Base-by-base conservation (phyloP, 2,888 invertebrate species). In the Thera britannica region DNA sequence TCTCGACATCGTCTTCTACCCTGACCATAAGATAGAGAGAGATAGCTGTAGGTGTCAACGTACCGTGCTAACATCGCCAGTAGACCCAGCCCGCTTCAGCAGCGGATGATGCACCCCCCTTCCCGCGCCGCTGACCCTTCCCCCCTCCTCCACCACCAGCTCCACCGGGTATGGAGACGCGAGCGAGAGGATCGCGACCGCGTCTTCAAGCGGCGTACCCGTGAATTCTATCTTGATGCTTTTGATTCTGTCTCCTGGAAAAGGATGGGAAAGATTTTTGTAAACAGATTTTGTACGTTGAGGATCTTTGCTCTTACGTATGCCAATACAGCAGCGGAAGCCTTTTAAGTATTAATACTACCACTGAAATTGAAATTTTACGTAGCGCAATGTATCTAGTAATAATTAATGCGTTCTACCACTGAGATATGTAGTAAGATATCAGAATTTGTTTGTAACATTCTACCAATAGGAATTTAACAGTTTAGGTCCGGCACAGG, bases 141-240 rank as follows among this genome's bases (percentile, higher is more conserved):
- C 91, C 0, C 89, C 93, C 63, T 92, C 93, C 0, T 96, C 95
- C 44, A 98, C 95, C 82, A 97, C 97, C 70, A 98, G 90, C 73
- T 96, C 96, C 12, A 98, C 97, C 68, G 97, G 97, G 83, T 98
- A 98, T 0, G 98, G 98, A 51, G 98, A 98, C 5, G 98, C 98
- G 74, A 98, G 97, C 72, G 98, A 97, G 54, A 98, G 91, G 72
- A 98, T 97, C 2, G 97, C 97, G 62, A 98, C 93, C 0, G 98
- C 98, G 82, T 98, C 98, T 84, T 98, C 98, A 81, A 97, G 96
- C 0, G 98, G 98, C 91, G 98, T 98, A 72, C 97, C 97, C 64
- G 96, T 96, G 86, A 98, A 97, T 81, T 97, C 97, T 62, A 98
- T 97, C 62, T 97, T 97, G 70, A 98, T 96, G 76, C 97, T 96